phyloP scores from a whole-genome alignment of 2,888 invertebrate genomes.

The Diloba caeruleocephala region DNA sequence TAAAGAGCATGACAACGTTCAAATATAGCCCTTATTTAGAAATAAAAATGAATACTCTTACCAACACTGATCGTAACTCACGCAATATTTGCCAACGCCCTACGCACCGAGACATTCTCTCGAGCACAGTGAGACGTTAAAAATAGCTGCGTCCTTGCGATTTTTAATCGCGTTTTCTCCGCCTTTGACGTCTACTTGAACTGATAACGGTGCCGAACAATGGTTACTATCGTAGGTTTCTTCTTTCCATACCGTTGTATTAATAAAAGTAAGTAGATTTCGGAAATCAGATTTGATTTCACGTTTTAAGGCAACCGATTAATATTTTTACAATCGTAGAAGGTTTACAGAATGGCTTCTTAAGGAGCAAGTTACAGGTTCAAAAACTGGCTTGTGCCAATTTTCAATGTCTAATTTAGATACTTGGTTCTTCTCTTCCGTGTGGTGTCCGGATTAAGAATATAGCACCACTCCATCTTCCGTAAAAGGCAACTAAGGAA shows the following conservation, averaged over 20 bases:
- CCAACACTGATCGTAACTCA: conserved; percentile 25
- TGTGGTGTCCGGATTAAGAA: no score
- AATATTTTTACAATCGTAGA: no score
- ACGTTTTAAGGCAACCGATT: no score
- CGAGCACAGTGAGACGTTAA: conserved; percentile 49
- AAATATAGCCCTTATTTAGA: neutral
- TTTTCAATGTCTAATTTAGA: no score
- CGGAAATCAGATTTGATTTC: no score
- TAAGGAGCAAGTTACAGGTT: no score
- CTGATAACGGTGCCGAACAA: conserved; percentile 48
- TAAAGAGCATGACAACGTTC: no score
- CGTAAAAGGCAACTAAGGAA: no score
- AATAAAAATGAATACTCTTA: neutral
- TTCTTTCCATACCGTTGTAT: conserved; percentile 13
- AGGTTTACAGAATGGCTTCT: no score
- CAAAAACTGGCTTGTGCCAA: no score
- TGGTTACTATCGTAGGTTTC: conserved; percentile 23
- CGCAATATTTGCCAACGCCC: conserved; percentile 34
- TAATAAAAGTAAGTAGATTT: neutral
- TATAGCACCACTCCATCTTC: no score
- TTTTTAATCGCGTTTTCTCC: conserved; percentile 50
- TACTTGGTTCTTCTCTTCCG: no score
- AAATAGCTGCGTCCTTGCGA: conserved; percentile 56
- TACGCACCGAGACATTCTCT: conserved; percentile 48
- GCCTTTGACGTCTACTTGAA: conserved; percentile 33